Evolutionary conservation across 2,888 invertebrate genomes (phyloP).

Genomic region (Cecidostiba fungosa): DNA sequence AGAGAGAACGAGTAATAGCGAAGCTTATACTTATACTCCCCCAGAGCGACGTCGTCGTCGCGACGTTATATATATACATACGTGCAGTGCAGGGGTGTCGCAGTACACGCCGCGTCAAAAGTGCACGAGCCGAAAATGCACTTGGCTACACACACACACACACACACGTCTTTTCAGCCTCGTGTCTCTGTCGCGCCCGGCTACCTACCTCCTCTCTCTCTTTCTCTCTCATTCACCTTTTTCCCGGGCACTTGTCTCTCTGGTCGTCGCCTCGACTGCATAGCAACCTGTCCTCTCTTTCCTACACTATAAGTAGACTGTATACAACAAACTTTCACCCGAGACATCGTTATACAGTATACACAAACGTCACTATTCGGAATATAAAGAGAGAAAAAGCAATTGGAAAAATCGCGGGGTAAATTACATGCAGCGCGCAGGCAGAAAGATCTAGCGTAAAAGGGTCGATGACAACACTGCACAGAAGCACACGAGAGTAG

Average conservation of each 20-base stretch:
- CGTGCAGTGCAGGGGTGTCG: constrained; percentile 39
- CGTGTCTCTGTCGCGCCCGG: background rate
- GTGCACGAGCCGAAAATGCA: constrained; percentile 60
- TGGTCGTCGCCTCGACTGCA: constrained; percentile 34
- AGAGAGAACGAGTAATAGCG: constrained; percentile 39
- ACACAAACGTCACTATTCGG: too few species aligned
- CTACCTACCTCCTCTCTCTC: background rate
- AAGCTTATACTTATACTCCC: background rate
- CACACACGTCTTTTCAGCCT: constrained; percentile 34
- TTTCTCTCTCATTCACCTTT: constrained; percentile 43
- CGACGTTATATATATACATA: constrained; percentile 4
- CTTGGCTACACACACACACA: constrained; percentile 39
- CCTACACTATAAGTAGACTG: background rate
- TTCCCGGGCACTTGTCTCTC: constrained; percentile 25
- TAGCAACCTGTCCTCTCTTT: constrained; percentile 26
- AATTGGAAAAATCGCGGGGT: background rate
- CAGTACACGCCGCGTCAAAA: constrained; percentile 43
- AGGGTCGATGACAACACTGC: constrained; percentile 11
- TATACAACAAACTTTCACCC: background rate
- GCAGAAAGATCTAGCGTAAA: background rate
- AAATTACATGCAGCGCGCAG: background rate
- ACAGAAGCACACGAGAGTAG: background rate
- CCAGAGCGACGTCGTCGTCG: constrained; percentile 19
- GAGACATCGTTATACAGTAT: background rate
- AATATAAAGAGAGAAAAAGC: too few species aligned